Evolutionary conservation across 2,888 invertebrate species (phyloP).

Genomic region (Sepiola atlantica): DNA sequence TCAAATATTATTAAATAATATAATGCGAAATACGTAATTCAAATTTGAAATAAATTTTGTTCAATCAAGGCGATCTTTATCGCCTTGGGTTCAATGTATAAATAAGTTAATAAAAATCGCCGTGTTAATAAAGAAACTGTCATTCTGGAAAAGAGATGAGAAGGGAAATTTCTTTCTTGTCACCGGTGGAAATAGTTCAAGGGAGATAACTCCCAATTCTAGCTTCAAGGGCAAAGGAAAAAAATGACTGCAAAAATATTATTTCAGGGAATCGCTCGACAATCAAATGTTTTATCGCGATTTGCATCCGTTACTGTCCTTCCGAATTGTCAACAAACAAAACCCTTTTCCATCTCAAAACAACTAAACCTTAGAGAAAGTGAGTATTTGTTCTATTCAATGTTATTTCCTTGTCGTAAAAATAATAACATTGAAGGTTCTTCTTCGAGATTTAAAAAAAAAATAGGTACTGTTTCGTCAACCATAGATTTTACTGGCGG

Average conservation of each 20-base stretch:
- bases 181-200: not conserved
- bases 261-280: not conserved
- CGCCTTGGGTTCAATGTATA: too few species aligned
- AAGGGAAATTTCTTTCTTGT: not conserved
- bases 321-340: not conserved
- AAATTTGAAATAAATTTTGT: too few species aligned
- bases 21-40: too few species aligned
- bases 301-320: not conserved
- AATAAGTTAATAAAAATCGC: too few species aligned
- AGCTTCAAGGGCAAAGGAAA: not conserved
- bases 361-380: not conserved
- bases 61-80: too few species aligned
- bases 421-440: too few species aligned
- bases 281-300: not conserved
- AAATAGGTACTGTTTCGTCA: too few species aligned
- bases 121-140: not conserved
- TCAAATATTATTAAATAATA: too few species aligned
- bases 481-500: too few species aligned
- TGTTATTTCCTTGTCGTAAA: not conserved
- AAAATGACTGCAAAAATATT: not conserved
- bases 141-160: not conserved
- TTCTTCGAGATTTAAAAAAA: too few species aligned
- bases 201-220: not conserved
- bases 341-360: not conserved
- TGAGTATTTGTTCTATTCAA: not conserved